Evolutionary conservation across 2,113 vertebrate species (phyloP).

Genomic region (Amblyopsis rosae): DNA sequence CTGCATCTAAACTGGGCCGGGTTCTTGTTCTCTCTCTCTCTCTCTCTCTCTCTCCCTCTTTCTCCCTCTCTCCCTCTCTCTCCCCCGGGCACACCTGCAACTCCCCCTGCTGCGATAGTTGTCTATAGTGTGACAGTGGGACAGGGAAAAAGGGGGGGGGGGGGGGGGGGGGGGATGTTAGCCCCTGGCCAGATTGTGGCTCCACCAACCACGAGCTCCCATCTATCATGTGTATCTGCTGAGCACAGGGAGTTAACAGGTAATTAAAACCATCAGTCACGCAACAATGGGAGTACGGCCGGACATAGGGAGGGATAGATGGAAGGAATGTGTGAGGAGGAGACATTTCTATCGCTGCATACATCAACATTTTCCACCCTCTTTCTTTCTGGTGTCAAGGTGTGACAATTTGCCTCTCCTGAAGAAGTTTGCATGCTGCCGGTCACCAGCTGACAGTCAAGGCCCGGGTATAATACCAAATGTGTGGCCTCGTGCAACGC

Average conservation of each 20-base stretch:
- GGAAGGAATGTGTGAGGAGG: neutral
- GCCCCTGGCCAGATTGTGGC: constrained; percentile 64
- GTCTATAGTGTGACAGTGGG: constrained; percentile 54
- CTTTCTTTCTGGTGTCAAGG: no score
- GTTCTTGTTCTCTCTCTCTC: constrained; percentile 47
- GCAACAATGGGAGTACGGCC: constrained; percentile 57
- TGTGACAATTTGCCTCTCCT: no score
- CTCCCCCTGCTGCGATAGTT: constrained; percentile 46
- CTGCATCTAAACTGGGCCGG: constrained; percentile 64
- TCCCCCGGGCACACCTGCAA: constrained; percentile 47
- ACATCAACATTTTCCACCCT: no score
- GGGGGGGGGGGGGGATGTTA: constrained; percentile 37
- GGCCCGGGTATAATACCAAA: no score
- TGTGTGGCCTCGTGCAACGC: no score
- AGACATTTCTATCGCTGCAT: no score
- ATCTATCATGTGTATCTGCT: constrained; percentile 74
- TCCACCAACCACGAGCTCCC: constrained; percentile 46
- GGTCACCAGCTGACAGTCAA: no score
- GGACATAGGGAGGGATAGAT: constrained; percentile 10
- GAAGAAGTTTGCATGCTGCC: no score
- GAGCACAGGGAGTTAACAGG: constrained; percentile 68
- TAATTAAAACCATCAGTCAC: constrained; percentile 75
- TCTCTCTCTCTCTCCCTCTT: neutral
- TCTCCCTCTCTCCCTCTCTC: constrained; percentile 20
- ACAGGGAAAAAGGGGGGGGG: neutral